Evolutionary conservation across 2,888 invertebrate species (phyloP).

Genomic region (Homarus gammarus): DNA sequence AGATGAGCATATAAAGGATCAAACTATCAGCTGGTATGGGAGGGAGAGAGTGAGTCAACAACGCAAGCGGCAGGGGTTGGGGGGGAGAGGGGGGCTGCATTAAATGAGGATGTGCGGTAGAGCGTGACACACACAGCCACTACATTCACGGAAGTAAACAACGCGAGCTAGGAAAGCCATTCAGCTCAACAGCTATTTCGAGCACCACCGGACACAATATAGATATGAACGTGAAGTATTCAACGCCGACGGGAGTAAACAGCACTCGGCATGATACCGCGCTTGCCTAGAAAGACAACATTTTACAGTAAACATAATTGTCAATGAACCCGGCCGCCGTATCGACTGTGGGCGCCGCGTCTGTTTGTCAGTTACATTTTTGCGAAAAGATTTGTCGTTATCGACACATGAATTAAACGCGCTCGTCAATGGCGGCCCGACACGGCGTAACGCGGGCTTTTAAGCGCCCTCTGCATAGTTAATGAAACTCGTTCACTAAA

Average conservation of each 20-base stretch:
- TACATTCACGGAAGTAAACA: no score
- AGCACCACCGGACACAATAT: neutral
- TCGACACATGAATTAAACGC: neutral
- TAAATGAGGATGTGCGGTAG: no score
- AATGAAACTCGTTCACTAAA: neutral
- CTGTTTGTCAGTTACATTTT: neutral
- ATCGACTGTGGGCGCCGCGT: neutral
- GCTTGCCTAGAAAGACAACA: neutral
- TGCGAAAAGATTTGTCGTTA: neutral
- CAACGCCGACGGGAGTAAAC: neutral
- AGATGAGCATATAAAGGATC: no score
- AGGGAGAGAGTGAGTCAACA: no score
- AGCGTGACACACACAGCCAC: no score
- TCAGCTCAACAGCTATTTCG: neutral
- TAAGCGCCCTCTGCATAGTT: neutral
- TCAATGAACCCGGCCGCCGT: neutral
- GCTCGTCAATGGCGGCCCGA: neutral
- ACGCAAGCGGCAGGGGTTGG: no score
- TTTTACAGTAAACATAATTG: neutral
- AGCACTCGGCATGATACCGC: neutral
- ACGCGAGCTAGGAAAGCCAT: neutral
- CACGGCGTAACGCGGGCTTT: neutral
- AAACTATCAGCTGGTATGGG: no score
- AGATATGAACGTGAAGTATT: neutral
- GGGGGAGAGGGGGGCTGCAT: no score